Evolutionary conservation across 2,797 vertebrate genomes (phyloP).

Genomic region (Propithecus deckenii): DNA sequence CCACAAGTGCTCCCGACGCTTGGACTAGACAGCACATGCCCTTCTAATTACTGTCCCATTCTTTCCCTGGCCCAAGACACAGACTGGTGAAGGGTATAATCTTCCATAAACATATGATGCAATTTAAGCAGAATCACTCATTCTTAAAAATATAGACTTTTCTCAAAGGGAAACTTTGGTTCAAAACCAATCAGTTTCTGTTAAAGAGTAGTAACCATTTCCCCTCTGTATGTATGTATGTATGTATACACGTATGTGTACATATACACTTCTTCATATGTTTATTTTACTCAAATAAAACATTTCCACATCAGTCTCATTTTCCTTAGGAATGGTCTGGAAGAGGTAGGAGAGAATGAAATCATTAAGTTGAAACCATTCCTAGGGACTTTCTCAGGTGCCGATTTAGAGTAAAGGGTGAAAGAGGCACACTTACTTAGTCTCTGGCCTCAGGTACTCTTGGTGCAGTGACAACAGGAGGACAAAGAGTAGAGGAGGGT

Average conservation of each 20-base stretch:
- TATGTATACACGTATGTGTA: fast-evolving
- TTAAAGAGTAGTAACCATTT: background rate
- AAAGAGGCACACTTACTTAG: background rate
- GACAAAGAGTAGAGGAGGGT: background rate
- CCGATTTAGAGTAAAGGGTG: background rate
- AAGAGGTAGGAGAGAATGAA: background rate
- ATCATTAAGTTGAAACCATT: background rate
- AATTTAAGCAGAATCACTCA: background rate
- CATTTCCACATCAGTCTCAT: background rate
- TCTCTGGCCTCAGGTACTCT: background rate
- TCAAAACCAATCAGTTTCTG: background rate
- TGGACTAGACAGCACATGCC: background rate
- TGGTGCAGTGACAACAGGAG: background rate
- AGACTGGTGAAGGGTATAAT: background rate
- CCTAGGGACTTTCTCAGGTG: background rate
- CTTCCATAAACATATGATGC: background rate
- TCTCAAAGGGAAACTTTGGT: background rate
- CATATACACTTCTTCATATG: background rate
- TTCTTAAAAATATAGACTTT: background rate
- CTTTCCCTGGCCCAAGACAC: background rate
- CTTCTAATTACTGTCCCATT: background rate
- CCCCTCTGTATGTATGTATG: no score
- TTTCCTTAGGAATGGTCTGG: background rate
- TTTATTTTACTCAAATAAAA: background rate
- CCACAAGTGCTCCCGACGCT: background rate